Base-by-base conservation (phyloP, 2,888 invertebrate species). In the Pomacea canaliculata region DNA sequence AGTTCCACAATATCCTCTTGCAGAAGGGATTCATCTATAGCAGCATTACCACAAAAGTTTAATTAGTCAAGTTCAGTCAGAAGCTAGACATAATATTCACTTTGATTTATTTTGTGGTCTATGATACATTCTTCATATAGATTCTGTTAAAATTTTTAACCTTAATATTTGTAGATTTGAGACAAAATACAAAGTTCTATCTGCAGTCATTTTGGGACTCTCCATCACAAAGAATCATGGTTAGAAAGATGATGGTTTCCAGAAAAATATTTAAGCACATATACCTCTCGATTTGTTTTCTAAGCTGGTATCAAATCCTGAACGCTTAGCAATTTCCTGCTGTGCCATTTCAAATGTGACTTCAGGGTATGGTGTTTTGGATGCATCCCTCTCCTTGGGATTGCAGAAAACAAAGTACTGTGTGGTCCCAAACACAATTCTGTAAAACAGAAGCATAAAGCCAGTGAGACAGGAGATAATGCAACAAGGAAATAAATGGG, bases 321-420 rank as follows among this genome's bases (percentile, higher is more conserved):
- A 85, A 70, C 87, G 86, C 69, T 82, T 84, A 0, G 93, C 92
- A 60, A 93, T 92, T 85, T 93, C 93, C 77, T 92, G 91, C 83
- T 92, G 92, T 2, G 92, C 92, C 83, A 87, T 89, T 78, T 93
- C 92, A 83, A 91, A 93, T 7, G 91, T 92, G 59, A 92, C 88
- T 13, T 89, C 90, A 0, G 90, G 87, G 63, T 85, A 86, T 10
- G 84, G 71, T 7, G 76, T 59, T 69, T 83, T 85, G 46, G 83
- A 73, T 1, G 80, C 78, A 48, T 86, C 83, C 27, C 81, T 76
- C 59, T 89, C 85, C 65, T 85, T 84, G 0, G 93, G 93, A 83
- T 92, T 91, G 60, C 91, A 89, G 85, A 92, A 93, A 4, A 93
- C 91, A 88, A 92, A 93, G 70, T 92, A 86, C 85, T 93, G 93